Conservation (phyloP, 2,797 vertebrate genomes). For the Coregonus ussuriensis region DNA sequence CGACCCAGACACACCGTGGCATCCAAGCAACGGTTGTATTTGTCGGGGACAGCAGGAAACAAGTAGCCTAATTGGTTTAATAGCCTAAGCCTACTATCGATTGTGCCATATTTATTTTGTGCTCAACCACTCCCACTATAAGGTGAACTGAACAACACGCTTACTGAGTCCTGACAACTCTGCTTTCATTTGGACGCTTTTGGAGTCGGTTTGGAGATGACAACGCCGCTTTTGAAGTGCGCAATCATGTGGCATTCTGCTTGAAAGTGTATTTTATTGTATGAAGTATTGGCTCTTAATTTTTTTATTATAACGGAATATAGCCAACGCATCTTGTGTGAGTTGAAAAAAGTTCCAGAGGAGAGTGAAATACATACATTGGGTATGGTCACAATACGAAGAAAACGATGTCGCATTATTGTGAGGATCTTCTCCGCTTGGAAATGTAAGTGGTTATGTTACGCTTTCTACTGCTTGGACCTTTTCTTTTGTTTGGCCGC, state of each 20-base stretch:
- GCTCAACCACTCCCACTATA: neutral
- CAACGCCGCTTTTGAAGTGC: neutral
- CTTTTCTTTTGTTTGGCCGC: neutral
- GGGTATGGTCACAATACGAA: neutral
- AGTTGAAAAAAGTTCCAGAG: neutral
- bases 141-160: neutral
- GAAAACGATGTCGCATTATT: neutral
- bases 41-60: neutral
- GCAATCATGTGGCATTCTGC: neutral
- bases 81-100: neutral
- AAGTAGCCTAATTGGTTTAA: neutral
- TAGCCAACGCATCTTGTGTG: neutral
- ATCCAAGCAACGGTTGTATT: neutral
- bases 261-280: conserved; percentile 1
- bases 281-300: neutral
- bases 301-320: neutral
- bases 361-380: neutral
- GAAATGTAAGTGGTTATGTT: neutral
- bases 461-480: neutral
- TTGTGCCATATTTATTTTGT: neutral
- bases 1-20: neutral
- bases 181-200: neutral
- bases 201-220: neutral
- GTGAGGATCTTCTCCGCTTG: neutral
- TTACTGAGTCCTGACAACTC: neutral